phyloP scores from a whole-genome alignment of 1,140 invertebrate species.

The Orussus abietinus region DNA sequence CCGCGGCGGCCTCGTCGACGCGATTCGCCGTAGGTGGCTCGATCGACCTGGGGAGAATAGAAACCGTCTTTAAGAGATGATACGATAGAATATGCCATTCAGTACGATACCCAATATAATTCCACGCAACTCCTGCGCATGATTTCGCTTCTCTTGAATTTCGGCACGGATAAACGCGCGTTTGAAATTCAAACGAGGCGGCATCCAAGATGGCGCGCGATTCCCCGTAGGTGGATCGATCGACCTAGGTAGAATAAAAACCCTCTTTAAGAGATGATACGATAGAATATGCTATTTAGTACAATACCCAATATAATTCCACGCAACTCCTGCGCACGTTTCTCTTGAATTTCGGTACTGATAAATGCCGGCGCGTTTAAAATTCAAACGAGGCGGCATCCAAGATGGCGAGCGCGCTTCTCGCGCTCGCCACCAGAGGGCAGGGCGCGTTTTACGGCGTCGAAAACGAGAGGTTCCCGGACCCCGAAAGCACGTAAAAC shows the following conservation, averaged over 20 bases:
- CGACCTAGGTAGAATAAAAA: constrained; percentile 4
- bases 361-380: neutral
- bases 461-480: no score
- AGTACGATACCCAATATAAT: constrained; percentile 7
- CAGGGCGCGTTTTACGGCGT: no score
- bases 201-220: no score
- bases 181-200: neutral
- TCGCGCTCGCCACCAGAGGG: no score
- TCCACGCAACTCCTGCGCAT: constrained; percentile 13
- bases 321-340: constrained; percentile 14
- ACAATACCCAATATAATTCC: constrained; percentile 5
- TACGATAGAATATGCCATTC: constrained; percentile 11
- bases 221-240: constrained; percentile 1
- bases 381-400: no score
- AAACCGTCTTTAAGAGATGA: no score
- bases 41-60: constrained; percentile 5
- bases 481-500: no score
- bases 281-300: constrained; percentile 9
- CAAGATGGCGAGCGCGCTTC: no score
- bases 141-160: constrained; percentile 14
- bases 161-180: neutral
- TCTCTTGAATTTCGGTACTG: constrained; percentile 1
- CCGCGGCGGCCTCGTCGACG: neutral
- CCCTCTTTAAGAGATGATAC: no score
- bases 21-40: constrained; percentile 1